These are phyloP conservation scores for Slavum lentiscoides DNA, from an alignment of 2,888 invertebrate species.

Conservation along the genomic window DNA sequence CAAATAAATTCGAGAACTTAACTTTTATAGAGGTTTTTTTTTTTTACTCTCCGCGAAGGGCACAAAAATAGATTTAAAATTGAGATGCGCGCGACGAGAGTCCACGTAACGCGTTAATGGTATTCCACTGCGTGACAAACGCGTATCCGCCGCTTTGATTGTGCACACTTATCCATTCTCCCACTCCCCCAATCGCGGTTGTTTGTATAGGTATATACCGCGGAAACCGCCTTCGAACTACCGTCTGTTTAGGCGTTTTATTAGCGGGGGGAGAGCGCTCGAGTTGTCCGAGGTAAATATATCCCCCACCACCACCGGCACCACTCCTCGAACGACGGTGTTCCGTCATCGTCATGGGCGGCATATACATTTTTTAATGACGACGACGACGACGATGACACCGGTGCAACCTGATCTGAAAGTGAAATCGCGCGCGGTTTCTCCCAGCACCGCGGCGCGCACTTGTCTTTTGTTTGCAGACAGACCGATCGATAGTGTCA, in stretches of 20 bases:
- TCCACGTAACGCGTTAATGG: slow-evolving; percentile 45
- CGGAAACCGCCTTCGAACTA: slow-evolving; percentile 21
- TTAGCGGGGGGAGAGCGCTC: slow-evolving; percentile 41
- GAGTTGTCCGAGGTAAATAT: slow-evolving; percentile 50
- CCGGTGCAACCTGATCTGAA: slow-evolving; percentile 42
- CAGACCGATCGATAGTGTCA: slow-evolving; percentile 34
- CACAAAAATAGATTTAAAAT: slow-evolving; percentile 52
- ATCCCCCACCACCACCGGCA: slow-evolving; percentile 14
- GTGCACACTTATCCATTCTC: slow-evolving; percentile 45
- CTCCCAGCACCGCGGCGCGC: too few relatives aligned
- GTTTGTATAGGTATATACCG: neutral
- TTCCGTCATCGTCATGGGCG: slow-evolving; percentile 39
- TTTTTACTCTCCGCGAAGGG: slow-evolving; percentile 32
- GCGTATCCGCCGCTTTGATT: slow-evolving; percentile 47
- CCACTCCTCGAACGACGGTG: neutral
- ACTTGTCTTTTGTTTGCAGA: slow-evolving; percentile 43
- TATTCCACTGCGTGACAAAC: slow-evolving; percentile 47
- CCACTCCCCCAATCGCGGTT: neutral
- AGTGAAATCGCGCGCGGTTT: slow-evolving; percentile 39
- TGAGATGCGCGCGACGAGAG: neutral
- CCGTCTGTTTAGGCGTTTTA: slow-evolving; percentile 50
- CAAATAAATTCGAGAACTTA: slow-evolving; percentile 53
- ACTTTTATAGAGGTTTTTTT: slow-evolving; percentile 48
- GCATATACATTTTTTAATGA: slow-evolving; percentile 50
- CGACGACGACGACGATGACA: slow-evolving; percentile 15